Base-by-base conservation (phyloP, 2,888 invertebrate genomes). In the Tridacna crocea region DNA sequence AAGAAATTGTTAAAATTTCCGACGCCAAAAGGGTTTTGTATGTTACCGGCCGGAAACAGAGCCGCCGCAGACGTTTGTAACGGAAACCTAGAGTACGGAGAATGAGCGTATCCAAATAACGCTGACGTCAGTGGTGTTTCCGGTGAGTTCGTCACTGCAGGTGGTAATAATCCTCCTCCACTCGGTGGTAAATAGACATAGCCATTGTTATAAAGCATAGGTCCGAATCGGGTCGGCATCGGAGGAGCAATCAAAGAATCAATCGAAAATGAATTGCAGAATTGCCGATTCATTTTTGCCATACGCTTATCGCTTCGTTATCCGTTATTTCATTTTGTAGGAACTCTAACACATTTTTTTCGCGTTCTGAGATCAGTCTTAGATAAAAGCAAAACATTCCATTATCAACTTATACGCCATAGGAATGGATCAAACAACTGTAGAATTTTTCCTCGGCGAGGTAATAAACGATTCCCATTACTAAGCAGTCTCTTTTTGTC, bases 181-280 rank as follows among this genome's bases (percentile, higher is more conserved):
- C 70, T 66, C 0, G 88, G 87, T 15, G 91, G 88, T 84, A 91
- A 86, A 68, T 89, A 88, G 77, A 91, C 77, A 66, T 88, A 89
- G 12, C 88, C 87, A 70, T 24, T 77, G 51, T 88, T 88, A 72
- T 89, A 88, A 61, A 87, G 79, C 77, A 90, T 85, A 24, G 88
- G 88, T 70, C 89, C 88, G 19, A 87, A 85, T 26, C 90, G 76
- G 0, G 88, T 82, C 19, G 82, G 72, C 22, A 85, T 77, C 19
- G 87, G 70, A 24, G 90, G 88, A 19, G 90, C 87, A 75, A 91
- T 91, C 13, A 91, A 75, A 8, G 90, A 89, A 36, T 91, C 91
- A 68, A 91, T 91, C 10, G 91, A 90, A 86, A 91, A 91, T 26
- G 91, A 87, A 51, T 84, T 87, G 55, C 82, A 80, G 24, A 89